Base-by-base conservation (phyloP, 2,113 vertebrate species). In the Callocephalon fimbriatum region DNA sequence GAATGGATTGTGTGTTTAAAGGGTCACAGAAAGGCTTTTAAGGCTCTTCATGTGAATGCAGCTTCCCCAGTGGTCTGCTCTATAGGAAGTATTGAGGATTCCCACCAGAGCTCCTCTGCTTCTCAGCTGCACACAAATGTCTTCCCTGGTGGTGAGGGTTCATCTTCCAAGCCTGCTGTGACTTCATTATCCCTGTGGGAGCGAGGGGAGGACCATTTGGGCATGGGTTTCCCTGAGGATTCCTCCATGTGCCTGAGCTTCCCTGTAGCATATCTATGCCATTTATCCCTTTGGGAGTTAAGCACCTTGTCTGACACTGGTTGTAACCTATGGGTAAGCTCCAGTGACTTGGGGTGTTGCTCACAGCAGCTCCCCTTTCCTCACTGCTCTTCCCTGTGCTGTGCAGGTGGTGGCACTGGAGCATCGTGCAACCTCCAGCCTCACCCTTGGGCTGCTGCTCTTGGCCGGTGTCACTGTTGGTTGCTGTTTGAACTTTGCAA, bases 391-490 rank as follows among this genome's bases (percentile, higher is more conserved):
- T 78, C 3, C 50, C 51, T 4, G 0, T 3, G 3, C 6, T n/a
- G 56, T 15, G 63, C 95, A 4, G 71, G 32, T 83, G 95, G 63
- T 83, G 96, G 95, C 58, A 62, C 91, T 90, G 88, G 72, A 32
- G 75, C 6, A 95, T 38, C 40, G 5, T 11, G 13, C 66, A 95
- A 86, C 35, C 68, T 16, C 0, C 35, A 9, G 75, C 63, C 37
- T 35, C 31, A 9, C 37, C 62, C 47, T 17, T 31, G 44, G 51
- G 23, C 14, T 85, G 35, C 47, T 61, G 71, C 88, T 53, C 5
- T 65, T 48, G 67, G 67, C 31, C 25, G 53, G 29, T 53, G 84
- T 48, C 67, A 74, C 19, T 47, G 70, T 53, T 27, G 44, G 62
- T 26, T 48, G 62, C 40, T 59, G 74, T 44, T 85, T 79, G 72